A percentile compares a stretch with the other conserved stretches of the same genome.
Conservation (phyloP, 1,140 invertebrate species). For the Zaprionus ornatus region DNA sequence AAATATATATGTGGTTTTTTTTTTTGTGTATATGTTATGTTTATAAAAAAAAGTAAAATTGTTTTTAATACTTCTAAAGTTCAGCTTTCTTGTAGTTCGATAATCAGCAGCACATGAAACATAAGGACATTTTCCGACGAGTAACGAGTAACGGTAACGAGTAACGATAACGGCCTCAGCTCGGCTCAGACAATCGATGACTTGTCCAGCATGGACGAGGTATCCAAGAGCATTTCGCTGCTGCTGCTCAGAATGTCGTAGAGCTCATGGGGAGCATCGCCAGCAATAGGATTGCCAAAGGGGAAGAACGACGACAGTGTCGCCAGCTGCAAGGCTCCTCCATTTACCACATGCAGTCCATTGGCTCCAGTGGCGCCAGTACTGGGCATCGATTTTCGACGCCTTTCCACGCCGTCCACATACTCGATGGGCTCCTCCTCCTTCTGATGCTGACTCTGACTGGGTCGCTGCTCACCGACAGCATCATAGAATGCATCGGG, state of each 20-base stretch:
- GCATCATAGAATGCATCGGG: slow-evolving; percentile 72
- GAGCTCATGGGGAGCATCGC: slow-evolving; percentile 77
- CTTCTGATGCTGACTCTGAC: not conserved
- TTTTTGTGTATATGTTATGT: slow-evolving; percentile 10
- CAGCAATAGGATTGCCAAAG: slow-evolving; percentile 80
- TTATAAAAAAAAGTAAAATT: slow-evolving; percentile 35
- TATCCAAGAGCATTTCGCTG: slow-evolving; percentile 69
- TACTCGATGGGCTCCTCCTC: slow-evolving; percentile 53
- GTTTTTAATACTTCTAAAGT: slow-evolving; percentile 73
- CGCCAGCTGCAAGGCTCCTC: slow-evolving; percentile 48
- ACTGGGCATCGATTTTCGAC: slow-evolving; percentile 50
- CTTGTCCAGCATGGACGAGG: slow-evolving; percentile 79
- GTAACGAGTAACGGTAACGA: not conserved
- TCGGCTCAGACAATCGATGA: slow-evolving; percentile 72
- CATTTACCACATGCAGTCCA: slow-evolving; percentile 46
- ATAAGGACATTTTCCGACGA: slow-evolving; percentile 2
- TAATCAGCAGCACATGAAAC: not conserved
- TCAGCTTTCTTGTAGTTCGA: slow-evolving; percentile 46
- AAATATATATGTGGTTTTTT: slow-evolving; percentile 9
- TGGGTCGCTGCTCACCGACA: slow-evolving; percentile 43
- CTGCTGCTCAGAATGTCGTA: slow-evolving; percentile 78
- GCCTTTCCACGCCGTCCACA: slow-evolving; percentile 74
- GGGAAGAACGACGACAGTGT: slow-evolving; percentile 85
- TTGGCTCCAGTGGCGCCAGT: slow-evolving; percentile 28
- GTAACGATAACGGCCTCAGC: not conserved